Evolutionary conservation across 1,140 invertebrate genomes (phyloP), one percentile per base, ranked within the genome.

Genomic region (Helicorthomorpha holstii): DNA sequence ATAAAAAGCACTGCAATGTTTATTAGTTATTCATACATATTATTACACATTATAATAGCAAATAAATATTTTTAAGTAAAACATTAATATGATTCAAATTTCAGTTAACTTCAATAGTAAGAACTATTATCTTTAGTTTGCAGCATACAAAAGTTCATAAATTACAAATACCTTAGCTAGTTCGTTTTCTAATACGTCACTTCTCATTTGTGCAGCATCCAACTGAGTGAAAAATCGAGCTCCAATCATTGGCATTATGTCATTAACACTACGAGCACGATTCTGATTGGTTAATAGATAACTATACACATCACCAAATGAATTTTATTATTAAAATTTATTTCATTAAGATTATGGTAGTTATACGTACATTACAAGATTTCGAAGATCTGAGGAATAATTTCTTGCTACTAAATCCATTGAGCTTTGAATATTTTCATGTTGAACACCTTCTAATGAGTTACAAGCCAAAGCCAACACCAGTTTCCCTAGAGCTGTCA

Each of bases 171-270:
- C 69, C 61, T 88, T 89, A 1, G 83, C 74, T 27, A 98, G 66
- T 64, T 96, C 91, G 54, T 87, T 81, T 60, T 98, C 90, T 44
- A 95, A 70, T 19, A 83, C 76, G 65, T 98, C 93, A 24, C 81
- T 80, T 49, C 85, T 79, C 41, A 83, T 72, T 61, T 94, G 86
- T 4, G 88, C 75, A 2, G 85, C 79, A 68, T 98, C 93, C 57
- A 97, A 72, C 69, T 97, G 90, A 2, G 83, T 89, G 65, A 96
- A 98, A 69, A 96, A 96, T 54, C 91, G 73, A 7, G 92, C 92
- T 27, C 94, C 94, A 61, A 98, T 96, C 89, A 97, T 97, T 10
- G 93, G 93, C 94, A 98, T 97, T 54, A 97, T 75, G 71, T 98
- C 93, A 58, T 90, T 92, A 19, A 98, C 83, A 57, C 78, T 85